Base-by-base conservation (phyloP, 2,113 vertebrate genomes). In the Megaceryle torquata region DNA sequence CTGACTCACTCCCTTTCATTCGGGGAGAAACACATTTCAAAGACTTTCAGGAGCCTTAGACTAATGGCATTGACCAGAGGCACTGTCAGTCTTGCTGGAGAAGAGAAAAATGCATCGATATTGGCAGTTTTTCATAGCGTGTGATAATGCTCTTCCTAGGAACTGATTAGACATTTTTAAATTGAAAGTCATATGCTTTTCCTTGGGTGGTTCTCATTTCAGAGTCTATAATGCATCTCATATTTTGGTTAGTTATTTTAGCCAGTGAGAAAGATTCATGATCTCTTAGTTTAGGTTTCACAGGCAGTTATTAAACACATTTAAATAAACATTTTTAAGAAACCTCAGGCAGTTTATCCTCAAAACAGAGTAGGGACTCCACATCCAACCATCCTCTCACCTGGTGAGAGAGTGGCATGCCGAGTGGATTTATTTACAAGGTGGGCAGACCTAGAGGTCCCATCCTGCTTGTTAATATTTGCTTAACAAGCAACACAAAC, bases 11-110 rank as follows among this genome's bases (percentile, higher is more conserved):
- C 70, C 77, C 54, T 95, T 96, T 96, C 75, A 91, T 82, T 95
- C 50, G 91, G 51, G 64, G 86, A 95, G 76, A 89, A 90, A 91
- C 29, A 76, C 41, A 88, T 89, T 96, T 96, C 93, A 97, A 97
- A 97, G 95, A 9, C 89, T 94, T 92, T 60, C 75, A 91, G 92
- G 86, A 96, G 91, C 82, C 57, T 57, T 26, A 43, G 48, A 56
- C 71, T 96, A 95, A 95, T 94, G 90, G 97, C 88, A 93, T 82
- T 97, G 96, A 97, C 92, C 94, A 95, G 85, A 96, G 83, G 78
- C 94, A 79, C 82, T 90, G 86, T 64, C 87, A 94, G 71, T 56
- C 87, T 80, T 89, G 56, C 78, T 61, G 44, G 43, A 80, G 63
- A 93, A 87, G 82, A 77, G 78, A 76, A 81, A 80, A 91, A 85